phyloP scores from a whole-genome alignment of 2,113 vertebrate genomes.

The Sitta europaea region DNA sequence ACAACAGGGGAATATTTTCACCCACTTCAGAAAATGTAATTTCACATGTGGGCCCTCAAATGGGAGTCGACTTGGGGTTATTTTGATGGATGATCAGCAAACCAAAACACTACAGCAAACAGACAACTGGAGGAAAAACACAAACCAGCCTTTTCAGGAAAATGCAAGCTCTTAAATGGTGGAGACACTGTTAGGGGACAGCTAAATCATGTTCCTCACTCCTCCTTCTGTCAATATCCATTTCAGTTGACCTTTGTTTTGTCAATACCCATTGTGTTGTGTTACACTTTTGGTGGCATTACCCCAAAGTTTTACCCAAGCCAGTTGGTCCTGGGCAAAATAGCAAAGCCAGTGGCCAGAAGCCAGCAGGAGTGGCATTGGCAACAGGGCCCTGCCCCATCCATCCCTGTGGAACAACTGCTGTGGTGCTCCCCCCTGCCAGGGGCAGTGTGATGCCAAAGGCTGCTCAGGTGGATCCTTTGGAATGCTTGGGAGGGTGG shows the following conservation, averaged over 20 bases:
- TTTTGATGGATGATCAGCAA: not conserved
- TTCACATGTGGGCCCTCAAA: not conserved
- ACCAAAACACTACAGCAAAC: not conserved
- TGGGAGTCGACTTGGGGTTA: not conserved
- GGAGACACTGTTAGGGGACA: not conserved
- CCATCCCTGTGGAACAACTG: fast-evolving
- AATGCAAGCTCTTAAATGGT: not conserved
- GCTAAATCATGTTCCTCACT: not conserved
- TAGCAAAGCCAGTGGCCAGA: not conserved
- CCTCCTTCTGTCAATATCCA: not conserved
- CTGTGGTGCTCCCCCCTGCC: fast-evolving
- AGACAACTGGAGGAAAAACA: not conserved
- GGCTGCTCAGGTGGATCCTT: not conserved
- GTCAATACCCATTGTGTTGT: not conserved
- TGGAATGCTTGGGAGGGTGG: not conserved
- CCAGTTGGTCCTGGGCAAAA: not conserved
- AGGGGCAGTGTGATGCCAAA: fast-evolving
- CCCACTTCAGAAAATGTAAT: not conserved
- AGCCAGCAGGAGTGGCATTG: too few species aligned
- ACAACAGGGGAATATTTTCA: not conserved
- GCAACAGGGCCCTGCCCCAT: not conserved
- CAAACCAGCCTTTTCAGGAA: not conserved
- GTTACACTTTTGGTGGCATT: not conserved
- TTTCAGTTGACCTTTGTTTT: not conserved
- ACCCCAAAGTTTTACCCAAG: not conserved